Base-by-base conservation (phyloP, 2,113 vertebrate genomes). In the Gadus macrocephalus region DNA sequence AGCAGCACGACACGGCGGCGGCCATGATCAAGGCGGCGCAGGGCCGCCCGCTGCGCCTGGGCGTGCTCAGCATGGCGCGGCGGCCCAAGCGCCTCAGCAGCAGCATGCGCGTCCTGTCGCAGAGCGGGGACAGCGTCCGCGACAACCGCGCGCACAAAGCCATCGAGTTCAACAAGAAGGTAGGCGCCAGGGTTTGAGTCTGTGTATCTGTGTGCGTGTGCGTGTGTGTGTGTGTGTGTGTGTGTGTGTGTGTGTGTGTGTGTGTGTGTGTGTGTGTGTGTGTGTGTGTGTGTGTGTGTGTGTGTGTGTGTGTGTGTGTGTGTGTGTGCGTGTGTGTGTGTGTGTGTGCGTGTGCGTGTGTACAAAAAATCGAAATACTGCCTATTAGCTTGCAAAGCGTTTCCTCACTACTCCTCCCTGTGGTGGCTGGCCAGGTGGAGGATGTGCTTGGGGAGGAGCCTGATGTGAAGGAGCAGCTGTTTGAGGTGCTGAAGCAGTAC, bases 151-250 rank as follows among this genome's bases (percentile, higher is more conserved):
- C 87, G 67, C 91, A 92, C 83, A 97, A 96, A 70, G 97, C 97
- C 2, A 92, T 93, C 83, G 95, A 98, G 68, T 99, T 99, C 89
- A 96, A 94, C 75, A 90, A 79, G 78, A 94, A 95, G 93, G 96
- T 98, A 69, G n/a, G 63, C 72, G 27, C 25, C 1, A 62, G 25
- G 11, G 14, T 66, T 35, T 49, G 94, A 95, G 19, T 15, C 11
- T 55, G 35, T 27, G 28, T 55, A 19, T 25, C 20, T 62, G n/a
- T 58, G 55, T 58, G 55, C n/a, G 55, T 58, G 55, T 58, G 55
- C 2, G 16, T 58, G 17, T 58, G 55, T 58, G 55, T 55, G 9
- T 55, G 55, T 58, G 55, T n/a, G 15, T 58, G 14, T n/a, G 55
- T 58, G 55, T n/a, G 55, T 58, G 55, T 8, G 55, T 16, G 55